Percentiles rank a stretch among this genome's conserved stretches.
Conservation (phyloP, 2,888 invertebrate genomes). For the Callyntrura sp. region DNA sequence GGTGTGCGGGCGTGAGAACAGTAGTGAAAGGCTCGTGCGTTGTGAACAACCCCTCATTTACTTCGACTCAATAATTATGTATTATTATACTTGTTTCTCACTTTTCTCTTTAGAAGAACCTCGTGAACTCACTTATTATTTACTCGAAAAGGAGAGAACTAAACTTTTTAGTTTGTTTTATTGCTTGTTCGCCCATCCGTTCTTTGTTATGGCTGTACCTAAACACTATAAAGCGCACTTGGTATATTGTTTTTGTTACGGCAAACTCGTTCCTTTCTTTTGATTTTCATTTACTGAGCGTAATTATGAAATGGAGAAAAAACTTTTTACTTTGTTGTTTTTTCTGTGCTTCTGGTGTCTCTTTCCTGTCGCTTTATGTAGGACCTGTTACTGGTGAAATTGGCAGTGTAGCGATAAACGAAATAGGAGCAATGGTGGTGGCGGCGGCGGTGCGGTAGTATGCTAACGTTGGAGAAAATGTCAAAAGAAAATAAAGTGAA, state of each 20-base stretch:
- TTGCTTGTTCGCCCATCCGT: constrained; percentile 57
- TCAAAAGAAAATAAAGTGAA: constrained; percentile 61
- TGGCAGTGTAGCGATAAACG: constrained; percentile 49
- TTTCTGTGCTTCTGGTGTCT: not conserved
- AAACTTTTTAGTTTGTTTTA: constrained; percentile 63
- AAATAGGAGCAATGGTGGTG: constrained; percentile 17
- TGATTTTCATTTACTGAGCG: constrained; percentile 43
- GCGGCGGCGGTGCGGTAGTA: not conserved
- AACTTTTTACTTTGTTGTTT: constrained; percentile 69
- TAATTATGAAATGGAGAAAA: constrained; percentile 68
- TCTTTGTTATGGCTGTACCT: constrained; percentile 17
- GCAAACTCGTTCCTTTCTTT: not conserved
- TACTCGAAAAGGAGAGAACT: constrained; percentile 18
- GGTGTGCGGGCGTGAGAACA: not conserved
- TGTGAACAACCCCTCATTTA: not conserved
- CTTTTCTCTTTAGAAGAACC: constrained; percentile 18
- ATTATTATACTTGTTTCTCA: constrained; percentile 27
- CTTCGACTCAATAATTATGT: constrained; percentile 36
- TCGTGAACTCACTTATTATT: constrained; percentile 49
- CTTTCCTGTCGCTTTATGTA: constrained; percentile 17
- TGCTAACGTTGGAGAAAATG: constrained; percentile 29
- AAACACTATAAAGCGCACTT: not conserved
- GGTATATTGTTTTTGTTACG: constrained; percentile 17
- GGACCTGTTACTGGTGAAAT: constrained; percentile 53
- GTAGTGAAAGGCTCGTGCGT: not conserved